Conservation (phyloP, 1,140 invertebrate species). For the Neodiprion fabricii region DNA sequence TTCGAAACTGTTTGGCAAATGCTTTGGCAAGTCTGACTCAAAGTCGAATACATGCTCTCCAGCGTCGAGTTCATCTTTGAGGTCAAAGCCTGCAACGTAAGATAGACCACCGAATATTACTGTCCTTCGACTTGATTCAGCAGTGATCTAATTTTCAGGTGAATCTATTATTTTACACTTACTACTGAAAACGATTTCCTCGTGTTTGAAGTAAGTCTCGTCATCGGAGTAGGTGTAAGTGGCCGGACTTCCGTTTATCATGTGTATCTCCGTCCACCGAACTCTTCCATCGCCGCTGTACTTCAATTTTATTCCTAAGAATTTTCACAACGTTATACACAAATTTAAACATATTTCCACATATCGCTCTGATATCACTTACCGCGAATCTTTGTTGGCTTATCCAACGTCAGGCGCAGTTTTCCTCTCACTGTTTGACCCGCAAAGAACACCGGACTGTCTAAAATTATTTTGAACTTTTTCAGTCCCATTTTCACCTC, state of each 20-base stretch:
- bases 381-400: conserved; percentile 52
- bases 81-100: not conserved
- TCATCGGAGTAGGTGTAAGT: not conserved
- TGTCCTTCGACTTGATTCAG: too few species aligned
- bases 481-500: conserved; percentile 47
- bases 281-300: not conserved
- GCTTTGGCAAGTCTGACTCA: not conserved
- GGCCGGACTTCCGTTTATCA: conserved; percentile 2
- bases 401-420: conserved; percentile 46
- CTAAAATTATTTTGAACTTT: conserved; percentile 46
- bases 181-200: not conserved
- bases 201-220: conserved; percentile 5
- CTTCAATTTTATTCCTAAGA: not conserved
- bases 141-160: too few species aligned
- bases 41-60: not conserved
- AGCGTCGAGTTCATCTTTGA: not conserved
- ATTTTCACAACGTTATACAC: not conserved
- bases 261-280: not conserved
- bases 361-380: conserved; percentile 26
- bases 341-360: not conserved
- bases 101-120: not conserved
- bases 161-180: not conserved
- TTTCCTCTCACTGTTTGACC: conserved; percentile 49
- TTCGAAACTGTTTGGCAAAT: not conserved
- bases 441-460: conserved; percentile 46